Percentiles rank a stretch among this genome's conserved stretches.
These are phyloP conservation scores for Patella vulgata DNA, from an alignment of 1,140 invertebrate species.

Conservation along the genomic window DNA sequence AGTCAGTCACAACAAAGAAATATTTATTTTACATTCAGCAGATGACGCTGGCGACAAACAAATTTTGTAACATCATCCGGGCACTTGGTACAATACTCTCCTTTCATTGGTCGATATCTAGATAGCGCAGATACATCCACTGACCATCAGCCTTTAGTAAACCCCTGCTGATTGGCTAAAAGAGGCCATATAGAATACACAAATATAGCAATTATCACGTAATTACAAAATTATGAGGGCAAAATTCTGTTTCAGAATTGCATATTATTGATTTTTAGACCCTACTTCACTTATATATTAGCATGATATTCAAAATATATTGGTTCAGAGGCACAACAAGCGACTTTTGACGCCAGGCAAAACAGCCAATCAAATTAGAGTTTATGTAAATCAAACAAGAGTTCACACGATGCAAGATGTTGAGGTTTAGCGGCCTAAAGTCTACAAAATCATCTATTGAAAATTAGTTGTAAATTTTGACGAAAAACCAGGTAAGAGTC, in stretches of 20 bases:
- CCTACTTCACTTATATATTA: too few relatives aligned
- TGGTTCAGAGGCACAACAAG: too few relatives aligned
- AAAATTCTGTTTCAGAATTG: too few relatives aligned
- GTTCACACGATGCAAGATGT: constrained; percentile 59
- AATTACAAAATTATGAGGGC: too few relatives aligned
- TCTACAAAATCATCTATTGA: constrained; percentile 53
- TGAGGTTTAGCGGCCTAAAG: constrained; percentile 53
- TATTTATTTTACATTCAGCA: too few relatives aligned
- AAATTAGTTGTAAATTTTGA: constrained; percentile 35
- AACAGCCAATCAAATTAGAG: constrained; percentile 35
- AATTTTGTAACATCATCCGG: constrained; percentile 4
- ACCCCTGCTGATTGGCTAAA: not conserved
- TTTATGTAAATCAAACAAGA: constrained; percentile 21
- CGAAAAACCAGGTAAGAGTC: constrained; percentile 39
- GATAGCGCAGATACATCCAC: not conserved
- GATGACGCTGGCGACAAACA: not conserved
- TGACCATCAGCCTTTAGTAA: not conserved
- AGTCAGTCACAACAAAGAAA: too few relatives aligned
- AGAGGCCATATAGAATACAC: not conserved
- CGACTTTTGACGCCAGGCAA: too few relatives aligned
- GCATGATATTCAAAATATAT: too few relatives aligned
- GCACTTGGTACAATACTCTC: not conserved
- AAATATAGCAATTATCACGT: too few relatives aligned
- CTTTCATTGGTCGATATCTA: constrained; percentile 1
- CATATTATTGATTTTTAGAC: too few relatives aligned